Evolutionary conservation across 92 coral and sea anemone genomes (phyloP), one percentile per base, ranked within the genome.

Genomic region (Plumapathes pennacea): DNA sequence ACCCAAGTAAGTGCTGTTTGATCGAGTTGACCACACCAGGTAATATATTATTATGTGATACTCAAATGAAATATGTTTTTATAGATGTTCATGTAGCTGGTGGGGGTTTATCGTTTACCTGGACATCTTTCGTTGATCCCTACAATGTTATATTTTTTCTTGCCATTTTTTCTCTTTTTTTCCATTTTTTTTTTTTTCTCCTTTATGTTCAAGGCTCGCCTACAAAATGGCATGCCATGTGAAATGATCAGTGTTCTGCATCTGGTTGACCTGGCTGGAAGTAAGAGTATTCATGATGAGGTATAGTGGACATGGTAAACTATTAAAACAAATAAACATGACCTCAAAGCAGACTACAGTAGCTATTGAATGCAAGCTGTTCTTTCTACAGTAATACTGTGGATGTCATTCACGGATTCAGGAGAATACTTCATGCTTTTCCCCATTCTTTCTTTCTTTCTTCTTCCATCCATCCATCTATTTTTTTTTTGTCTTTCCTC

Each of bases 261-360:
- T 8, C 64, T 92, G 25, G 98, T 92, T 30, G 98, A 92, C 50
- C 78, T 92, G 46, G 94, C 95, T 17, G 98, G 98, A 55, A 92
- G 80, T 40, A 86, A 62, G 60, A 89, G 98, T 29, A 59, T 88
- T 3, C 95, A 89, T 42, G 80, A 72, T 19, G 91, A 92, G 98
- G 98, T 77, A 54, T 39, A 70, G 10, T 11, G 1, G 10, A 22
- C 15, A n/a, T 11, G 22, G 2, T 31, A 19, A 53, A 6, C 22
- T 10, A 6, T 36, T 0, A n/a, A n/a, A n/a, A n/a, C n/a, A n/a
- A n/a, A n/a, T n/a, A n/a, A n/a, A n/a, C n/a, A n/a, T n/a, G n/a
- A n/a, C n/a, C n/a, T n/a, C n/a, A n/a, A n/a, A n/a, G n/a, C n/a
- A n/a, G n/a, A n/a, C n/a, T n/a, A n/a, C n/a, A n/a, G n/a, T n/a